Percentiles rank a stretch among this genome's conserved stretches.
Conservation (phyloP, 2,888 invertebrate genomes). For the Latheticus oryzae region DNA sequence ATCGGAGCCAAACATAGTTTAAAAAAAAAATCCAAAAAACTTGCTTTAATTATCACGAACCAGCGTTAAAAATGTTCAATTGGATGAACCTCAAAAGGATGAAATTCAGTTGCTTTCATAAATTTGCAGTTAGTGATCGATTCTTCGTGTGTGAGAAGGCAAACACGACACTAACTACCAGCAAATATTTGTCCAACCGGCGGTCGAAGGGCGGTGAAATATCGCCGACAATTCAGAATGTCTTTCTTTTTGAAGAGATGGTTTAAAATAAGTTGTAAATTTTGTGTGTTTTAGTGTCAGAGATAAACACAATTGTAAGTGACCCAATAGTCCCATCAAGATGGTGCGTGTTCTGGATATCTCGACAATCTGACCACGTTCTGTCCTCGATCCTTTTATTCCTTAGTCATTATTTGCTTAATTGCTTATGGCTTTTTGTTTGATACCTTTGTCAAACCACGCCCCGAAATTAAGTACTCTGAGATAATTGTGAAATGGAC, state of each 20-base stretch:
- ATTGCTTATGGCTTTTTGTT: slow-evolving; percentile 49
- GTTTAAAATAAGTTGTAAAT: slow-evolving; percentile 10
- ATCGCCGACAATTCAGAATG: slow-evolving; percentile 12
- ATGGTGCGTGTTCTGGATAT: slow-evolving; percentile 35
- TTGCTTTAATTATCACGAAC: slow-evolving; percentile 22
- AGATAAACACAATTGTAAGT: slow-evolving; percentile 36
- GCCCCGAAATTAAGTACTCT: slow-evolving; percentile 44
- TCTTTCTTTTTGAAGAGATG: slow-evolving; percentile 4
- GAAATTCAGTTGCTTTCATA: slow-evolving; percentile 46
- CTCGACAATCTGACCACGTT: slow-evolving; percentile 41
- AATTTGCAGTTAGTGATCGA: slow-evolving; percentile 43
- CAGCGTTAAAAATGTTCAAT: slow-evolving; percentile 43
- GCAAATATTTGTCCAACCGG: slow-evolving; percentile 51
- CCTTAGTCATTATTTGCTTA: slow-evolving; percentile 48
- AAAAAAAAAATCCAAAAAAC: too few species aligned
- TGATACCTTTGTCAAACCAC: slow-evolving; percentile 43
- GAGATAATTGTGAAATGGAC: slow-evolving; percentile 48
- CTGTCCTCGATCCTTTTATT: slow-evolving; percentile 43
- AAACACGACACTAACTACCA: slow-evolving; percentile 51
- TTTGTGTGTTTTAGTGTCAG: slow-evolving; percentile 3
- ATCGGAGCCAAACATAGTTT: slow-evolving; percentile 7
- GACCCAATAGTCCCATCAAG: slow-evolving; percentile 29
- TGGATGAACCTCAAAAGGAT: slow-evolving; percentile 50
- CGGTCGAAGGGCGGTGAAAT: slow-evolving; percentile 21
- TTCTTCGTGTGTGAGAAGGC: slow-evolving; percentile 50